phyloP scores from a whole-genome alignment of 2,888 invertebrate genomes.

The Chloroclystis v-ata region DNA sequence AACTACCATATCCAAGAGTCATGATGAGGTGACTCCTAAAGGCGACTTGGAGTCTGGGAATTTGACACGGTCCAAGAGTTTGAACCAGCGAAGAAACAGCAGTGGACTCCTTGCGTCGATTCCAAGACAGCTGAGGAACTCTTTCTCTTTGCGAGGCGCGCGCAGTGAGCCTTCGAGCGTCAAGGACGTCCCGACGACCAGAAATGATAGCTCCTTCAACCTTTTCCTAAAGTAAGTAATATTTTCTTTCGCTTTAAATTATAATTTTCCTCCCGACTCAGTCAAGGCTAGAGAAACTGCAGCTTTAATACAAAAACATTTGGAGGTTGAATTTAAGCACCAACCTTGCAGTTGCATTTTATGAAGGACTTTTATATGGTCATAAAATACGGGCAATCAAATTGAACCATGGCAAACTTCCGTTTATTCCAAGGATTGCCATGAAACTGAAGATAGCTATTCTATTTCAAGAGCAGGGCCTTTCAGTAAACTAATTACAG shows the following conservation, averaged over 20 bases:
- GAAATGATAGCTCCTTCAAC: constrained; percentile 72
- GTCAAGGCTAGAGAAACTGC: not conserved
- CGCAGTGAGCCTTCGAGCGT: constrained; percentile 73
- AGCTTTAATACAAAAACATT: not conserved
- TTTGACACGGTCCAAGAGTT: constrained; percentile 69
- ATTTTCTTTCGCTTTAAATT: no score
- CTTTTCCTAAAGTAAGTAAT: constrained; percentile 69
- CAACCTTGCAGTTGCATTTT: not conserved
- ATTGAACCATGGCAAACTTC: constrained; percentile 8
- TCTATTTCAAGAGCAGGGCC: constrained; percentile 25
- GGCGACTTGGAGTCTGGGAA: constrained; percentile 61
- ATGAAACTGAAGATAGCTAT: constrained; percentile 14
- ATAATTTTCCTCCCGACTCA: no score
- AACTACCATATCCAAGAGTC: constrained; percentile 53
- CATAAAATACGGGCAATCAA: constrained; percentile 13
- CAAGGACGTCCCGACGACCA: constrained; percentile 68
- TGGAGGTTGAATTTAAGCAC: not conserved
- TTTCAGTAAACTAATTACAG: constrained; percentile 10
- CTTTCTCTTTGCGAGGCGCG: constrained; percentile 73
- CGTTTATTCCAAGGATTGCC: constrained; percentile 3
- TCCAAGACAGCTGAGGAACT: constrained; percentile 71
- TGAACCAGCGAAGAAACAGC: constrained; percentile 70
- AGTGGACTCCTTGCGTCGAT: constrained; percentile 76
- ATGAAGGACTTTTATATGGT: constrained; percentile 1
- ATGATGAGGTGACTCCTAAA: constrained; percentile 56